A percentile compares a stretch with the other conserved stretches of the same genome.
Evolutionary conservation across 1,140 invertebrate species (phyloP).

Genomic region (Danaus melanippus): DNA sequence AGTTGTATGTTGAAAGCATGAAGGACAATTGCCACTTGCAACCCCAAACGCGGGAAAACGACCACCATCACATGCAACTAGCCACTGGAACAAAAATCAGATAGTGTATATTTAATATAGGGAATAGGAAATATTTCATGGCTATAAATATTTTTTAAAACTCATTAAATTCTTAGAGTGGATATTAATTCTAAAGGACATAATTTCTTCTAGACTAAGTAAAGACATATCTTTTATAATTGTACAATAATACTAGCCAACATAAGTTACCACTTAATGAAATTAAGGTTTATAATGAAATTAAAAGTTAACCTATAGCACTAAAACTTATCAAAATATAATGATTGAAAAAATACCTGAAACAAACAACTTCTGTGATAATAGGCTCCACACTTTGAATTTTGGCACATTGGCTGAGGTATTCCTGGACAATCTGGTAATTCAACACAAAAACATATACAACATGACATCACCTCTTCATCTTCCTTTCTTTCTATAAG

Average conservation of each 20-base stretch:
- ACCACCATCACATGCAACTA: slow-evolving; percentile 40
- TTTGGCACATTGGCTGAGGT: slow-evolving; percentile 45
- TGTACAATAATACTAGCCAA: too few species aligned
- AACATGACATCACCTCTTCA: slow-evolving; percentile 26
- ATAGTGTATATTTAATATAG: too few species aligned
- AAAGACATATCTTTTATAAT: too few species aligned
- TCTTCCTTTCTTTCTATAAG: background rate
- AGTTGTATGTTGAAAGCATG: slow-evolving; percentile 41
- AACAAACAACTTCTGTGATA: slow-evolving; percentile 47
- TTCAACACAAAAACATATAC: slow-evolving; percentile 44
- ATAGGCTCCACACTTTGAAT: slow-evolving; percentile 40
- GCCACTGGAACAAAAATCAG: slow-evolving; percentile 40
- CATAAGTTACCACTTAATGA: too few species aligned
- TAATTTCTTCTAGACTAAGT: too few species aligned
- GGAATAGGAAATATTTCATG: too few species aligned
- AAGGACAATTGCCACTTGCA: slow-evolving; percentile 45
- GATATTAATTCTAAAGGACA: too few species aligned
- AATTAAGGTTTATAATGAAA: too few species aligned
- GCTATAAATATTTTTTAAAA: too few species aligned
- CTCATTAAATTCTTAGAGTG: too few species aligned
- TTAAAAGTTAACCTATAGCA: too few species aligned
- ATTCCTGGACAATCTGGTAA: slow-evolving; percentile 31
- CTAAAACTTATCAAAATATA: too few species aligned
- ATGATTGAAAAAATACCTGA: slow-evolving; percentile 15
- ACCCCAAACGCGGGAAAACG: slow-evolving; percentile 44